Evolutionary conservation across 1,140 invertebrate genomes (phyloP).

Genomic region (Anthonomus grandis): DNA sequence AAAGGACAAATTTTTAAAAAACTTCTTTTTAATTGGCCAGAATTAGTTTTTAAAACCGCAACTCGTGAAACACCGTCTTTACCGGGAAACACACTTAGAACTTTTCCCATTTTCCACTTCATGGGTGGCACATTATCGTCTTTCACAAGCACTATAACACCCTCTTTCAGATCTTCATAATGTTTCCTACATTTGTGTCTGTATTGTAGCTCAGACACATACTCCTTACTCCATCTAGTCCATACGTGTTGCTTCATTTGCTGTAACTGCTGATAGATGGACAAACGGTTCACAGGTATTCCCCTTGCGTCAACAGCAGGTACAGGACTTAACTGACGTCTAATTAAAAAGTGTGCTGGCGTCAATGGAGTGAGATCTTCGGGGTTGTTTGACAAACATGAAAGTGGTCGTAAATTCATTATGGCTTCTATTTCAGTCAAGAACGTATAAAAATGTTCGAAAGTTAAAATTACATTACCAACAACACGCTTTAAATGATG

Average conservation of each 20-base stretch:
- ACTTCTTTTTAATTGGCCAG: too few relatives aligned
- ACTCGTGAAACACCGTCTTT: conserved; percentile 1
- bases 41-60: too few relatives aligned
- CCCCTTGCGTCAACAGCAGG: neutral
- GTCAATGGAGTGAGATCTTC: too few relatives aligned
- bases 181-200: conserved; percentile 22
- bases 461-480: too few relatives aligned
- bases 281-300: conserved; percentile 3
- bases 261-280: conserved; percentile 5
- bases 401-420: neutral
- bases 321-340: neutral
- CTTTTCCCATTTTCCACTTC: conserved; percentile 6
- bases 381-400: neutral
- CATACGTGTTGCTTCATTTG: conserved; percentile 3
- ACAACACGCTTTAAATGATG: too few relatives aligned
- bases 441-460: neutral
- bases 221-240: conserved; percentile 32
- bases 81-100: neutral
- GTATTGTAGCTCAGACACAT: conserved; percentile 25
- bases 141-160: conserved; percentile 19
- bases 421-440: neutral
- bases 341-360: too few relatives aligned
- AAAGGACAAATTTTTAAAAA: too few relatives aligned
- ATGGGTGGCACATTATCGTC: conserved; percentile 21
- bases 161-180: neutral